A percentile compares a stretch with the other conserved stretches of the same genome.
Conservation (phyloP, 2,113 vertebrate genomes). For the Notarius lentiginosus region DNA sequence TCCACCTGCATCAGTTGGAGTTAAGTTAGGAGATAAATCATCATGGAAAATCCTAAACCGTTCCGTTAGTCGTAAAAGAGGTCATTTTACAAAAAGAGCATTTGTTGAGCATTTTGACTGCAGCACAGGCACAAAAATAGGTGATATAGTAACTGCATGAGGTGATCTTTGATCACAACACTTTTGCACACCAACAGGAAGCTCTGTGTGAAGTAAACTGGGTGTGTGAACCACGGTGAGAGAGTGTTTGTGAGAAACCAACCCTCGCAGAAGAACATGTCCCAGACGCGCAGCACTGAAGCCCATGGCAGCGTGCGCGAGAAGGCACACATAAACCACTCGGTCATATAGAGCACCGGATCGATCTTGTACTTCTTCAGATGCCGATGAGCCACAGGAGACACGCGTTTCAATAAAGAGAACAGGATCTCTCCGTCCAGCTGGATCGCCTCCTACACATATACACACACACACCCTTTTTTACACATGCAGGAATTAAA, state of each 20-base stretch:
- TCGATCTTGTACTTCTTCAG: constrained; percentile 93
- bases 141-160: neutral
- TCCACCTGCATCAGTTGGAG: neutral
- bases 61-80: neutral
- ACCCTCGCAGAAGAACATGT: constrained; percentile 99
- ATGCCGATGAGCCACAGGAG: constrained; percentile 83
- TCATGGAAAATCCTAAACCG: neutral
- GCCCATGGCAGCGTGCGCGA: constrained; percentile 94
- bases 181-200: neutral
- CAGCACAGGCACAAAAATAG: neutral
- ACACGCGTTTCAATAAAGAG: constrained; percentile 84
- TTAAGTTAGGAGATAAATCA: neutral
- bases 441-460: constrained; percentile 90
- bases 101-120: neutral
- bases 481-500: neutral
- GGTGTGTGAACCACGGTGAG: neutral
- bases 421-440: constrained; percentile 94
- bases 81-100: neutral
- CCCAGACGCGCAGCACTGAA: constrained; percentile 93
- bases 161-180: neutral
- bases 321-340: constrained; percentile 99
- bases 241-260: neutral
- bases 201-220: neutral
- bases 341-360: constrained; percentile 96
- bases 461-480: constrained; percentile 1